Conservation (phyloP, 1,140 invertebrate species). For the Oreohelix idahoensis region DNA sequence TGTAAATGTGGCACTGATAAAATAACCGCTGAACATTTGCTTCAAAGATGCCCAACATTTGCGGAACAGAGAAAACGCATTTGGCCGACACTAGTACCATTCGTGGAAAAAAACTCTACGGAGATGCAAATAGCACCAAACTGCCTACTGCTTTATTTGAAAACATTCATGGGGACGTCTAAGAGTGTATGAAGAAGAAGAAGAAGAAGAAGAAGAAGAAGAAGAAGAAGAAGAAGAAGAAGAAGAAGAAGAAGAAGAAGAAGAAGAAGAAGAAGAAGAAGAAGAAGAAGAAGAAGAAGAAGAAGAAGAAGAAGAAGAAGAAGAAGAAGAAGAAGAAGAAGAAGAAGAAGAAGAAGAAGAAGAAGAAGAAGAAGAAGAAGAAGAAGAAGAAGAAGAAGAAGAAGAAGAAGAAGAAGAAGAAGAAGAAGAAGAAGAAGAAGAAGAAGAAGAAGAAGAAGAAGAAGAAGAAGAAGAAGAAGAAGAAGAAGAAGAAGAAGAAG, state of each 20-base stretch:
- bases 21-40: no score
- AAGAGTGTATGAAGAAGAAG: constrained; percentile 20
- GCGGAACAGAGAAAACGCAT: no score
- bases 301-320: neutral
- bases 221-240: constrained; percentile 17
- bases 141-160: no score
- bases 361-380: constrained; percentile 4
- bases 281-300: neutral
- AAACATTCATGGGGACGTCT: no score
- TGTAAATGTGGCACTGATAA: no score
- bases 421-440: constrained; percentile 2
- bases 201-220: constrained; percentile 38
- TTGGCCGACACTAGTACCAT: no score
- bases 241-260: neutral
- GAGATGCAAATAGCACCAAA: no score
- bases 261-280: neutral
- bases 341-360: neutral
- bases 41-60: no score
- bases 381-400: constrained; percentile 5
- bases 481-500: no score
- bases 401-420: neutral
- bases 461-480: neutral
- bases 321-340: neutral
- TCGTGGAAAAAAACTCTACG: no score
- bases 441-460: neutral